Conservation (phyloP, 2,113 vertebrate species). For the Coryphaenoides rupestris region DNA sequence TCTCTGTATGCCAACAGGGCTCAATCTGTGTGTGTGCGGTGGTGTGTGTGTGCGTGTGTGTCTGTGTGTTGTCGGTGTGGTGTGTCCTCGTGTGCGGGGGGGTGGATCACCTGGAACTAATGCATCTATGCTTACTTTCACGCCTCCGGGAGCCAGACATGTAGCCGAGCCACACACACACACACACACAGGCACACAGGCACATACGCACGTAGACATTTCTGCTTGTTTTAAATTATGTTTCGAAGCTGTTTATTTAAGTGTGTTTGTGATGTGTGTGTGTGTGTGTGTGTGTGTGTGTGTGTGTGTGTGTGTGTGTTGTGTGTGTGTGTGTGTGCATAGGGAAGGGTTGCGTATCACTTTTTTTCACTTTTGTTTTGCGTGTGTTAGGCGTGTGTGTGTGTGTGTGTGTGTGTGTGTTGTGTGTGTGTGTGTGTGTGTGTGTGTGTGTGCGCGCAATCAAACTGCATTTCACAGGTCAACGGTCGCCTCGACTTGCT, state of each 20-base stretch:
- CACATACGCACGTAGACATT: neutral
- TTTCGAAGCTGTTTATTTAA: neutral
- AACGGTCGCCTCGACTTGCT: conserved; percentile 2
- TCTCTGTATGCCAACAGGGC: no score
- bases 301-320: conserved; percentile 22
- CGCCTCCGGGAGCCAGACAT: no score
- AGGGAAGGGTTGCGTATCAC: conserved; percentile 29
- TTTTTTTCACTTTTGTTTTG: no score
- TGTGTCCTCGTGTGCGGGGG: neutral
- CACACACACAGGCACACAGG: neutral
- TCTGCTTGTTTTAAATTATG: neutral
- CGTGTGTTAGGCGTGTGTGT: no score
- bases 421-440: conserved; percentile 22
- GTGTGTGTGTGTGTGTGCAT: conserved; percentile 1
- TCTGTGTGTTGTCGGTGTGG: no score
- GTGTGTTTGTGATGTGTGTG: neutral
- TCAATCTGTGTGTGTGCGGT: no score
- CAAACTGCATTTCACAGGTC: conserved; percentile 34
- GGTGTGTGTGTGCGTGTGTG: no score
- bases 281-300: conserved; percentile 13
- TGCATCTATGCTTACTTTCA: neutral
- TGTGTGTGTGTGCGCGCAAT: conserved; percentile 12
- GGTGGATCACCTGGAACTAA: neutral
- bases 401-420: neutral
- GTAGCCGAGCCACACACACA: no score